These are phyloP conservation scores for Drosophila sturtevanti DNA, from an alignment of 1,140 invertebrate genomes.

Conservation along the genomic window DNA sequence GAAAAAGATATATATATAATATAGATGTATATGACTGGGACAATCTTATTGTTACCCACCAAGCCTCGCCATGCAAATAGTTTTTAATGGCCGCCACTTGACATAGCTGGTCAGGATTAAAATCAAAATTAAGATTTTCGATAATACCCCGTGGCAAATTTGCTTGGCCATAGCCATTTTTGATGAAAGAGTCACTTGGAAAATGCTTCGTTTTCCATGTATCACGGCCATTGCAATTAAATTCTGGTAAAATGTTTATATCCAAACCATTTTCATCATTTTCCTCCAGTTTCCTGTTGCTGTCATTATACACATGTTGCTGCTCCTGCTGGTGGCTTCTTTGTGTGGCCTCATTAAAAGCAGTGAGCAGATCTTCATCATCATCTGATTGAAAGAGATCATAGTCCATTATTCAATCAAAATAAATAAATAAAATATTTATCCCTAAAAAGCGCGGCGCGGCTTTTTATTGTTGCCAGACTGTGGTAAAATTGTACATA, in stretches of 20 bases:
- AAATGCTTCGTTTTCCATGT: constrained; percentile 41
- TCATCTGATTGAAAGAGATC: constrained; percentile 79
- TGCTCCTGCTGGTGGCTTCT: constrained; percentile 8
- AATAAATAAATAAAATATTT: background rate
- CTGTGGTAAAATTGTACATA: background rate
- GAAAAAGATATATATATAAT: background rate
- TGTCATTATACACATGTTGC: background rate
- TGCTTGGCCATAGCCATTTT: constrained; percentile 46
- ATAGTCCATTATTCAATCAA: constrained; percentile 62
- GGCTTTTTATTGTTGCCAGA: background rate
- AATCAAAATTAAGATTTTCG: constrained; percentile 55
- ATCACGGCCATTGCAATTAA: constrained; percentile 68
- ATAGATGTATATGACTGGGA: background rate
- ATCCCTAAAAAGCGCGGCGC: background rate
- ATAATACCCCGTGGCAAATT: constrained; percentile 37
- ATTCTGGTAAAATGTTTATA: constrained; percentile 59
- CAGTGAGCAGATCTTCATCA: constrained; percentile 70
- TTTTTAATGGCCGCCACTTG: constrained; percentile 24
- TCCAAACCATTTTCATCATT: constrained; percentile 16
- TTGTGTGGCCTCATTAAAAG: constrained; percentile 61
- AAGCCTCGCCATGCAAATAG: constrained; percentile 62
- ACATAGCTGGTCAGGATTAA: constrained; percentile 36
- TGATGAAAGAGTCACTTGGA: constrained; percentile 51
- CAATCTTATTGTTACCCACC: constrained; percentile 31
- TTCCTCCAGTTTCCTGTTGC: background rate